Evolutionary conservation across 92 coral and sea anemone genomes (phyloP).

Genomic region (Phenganax marumi): DNA sequence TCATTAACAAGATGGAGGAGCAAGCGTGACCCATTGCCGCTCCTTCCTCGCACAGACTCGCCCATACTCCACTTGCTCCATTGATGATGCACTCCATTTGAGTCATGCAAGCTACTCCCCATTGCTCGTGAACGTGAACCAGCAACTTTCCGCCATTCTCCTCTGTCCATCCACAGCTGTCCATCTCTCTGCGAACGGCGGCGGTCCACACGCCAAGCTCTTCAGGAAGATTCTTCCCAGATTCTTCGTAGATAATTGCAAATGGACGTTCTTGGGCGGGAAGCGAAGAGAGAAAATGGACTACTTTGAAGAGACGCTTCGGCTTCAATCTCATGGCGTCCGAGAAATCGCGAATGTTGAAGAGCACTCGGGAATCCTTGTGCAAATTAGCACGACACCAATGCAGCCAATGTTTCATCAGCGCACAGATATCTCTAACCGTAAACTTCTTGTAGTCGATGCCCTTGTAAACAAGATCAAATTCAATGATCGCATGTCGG

Average conservation of each 20-base stretch:
- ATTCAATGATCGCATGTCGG: slow-evolving; percentile 63
- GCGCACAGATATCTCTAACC: slow-evolving; percentile 52
- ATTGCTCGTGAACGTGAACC: slow-evolving; percentile 79
- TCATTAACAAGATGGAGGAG: slow-evolving; percentile 68
- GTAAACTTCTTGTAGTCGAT: slow-evolving; percentile 69
- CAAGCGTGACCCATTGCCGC: slow-evolving; percentile 78
- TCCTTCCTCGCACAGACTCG: slow-evolving; percentile 74
- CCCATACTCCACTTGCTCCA: slow-evolving; percentile 83
- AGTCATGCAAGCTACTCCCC: slow-evolving; percentile 62
- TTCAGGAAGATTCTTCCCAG: slow-evolving; percentile 72
- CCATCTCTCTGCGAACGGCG: slow-evolving; percentile 68
- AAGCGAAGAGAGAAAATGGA: slow-evolving; percentile 58
- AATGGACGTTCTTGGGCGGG: slow-evolving; percentile 59
- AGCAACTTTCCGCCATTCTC: slow-evolving; percentile 59
- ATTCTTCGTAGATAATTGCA: slow-evolving; percentile 64
- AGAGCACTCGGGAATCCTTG: slow-evolving; percentile 48
- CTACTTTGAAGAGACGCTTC: slow-evolving; percentile 47
- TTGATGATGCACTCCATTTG: slow-evolving; percentile 70
- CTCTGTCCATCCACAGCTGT: slow-evolving; percentile 45
- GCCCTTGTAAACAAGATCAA: slow-evolving; percentile 69
- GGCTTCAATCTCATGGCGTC: slow-evolving; percentile 59
- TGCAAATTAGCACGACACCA: slow-evolving; percentile 52
- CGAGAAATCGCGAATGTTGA: slow-evolving; percentile 65
- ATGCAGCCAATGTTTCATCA: slow-evolving; percentile 49
- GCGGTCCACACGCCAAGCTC: slow-evolving; percentile 75